A percentile compares a stretch with the other conserved stretches of the same genome.
phyloP scores from a whole-genome alignment of 2,888 invertebrate genomes.

The Rhopalosiphum nymphaeae region DNA sequence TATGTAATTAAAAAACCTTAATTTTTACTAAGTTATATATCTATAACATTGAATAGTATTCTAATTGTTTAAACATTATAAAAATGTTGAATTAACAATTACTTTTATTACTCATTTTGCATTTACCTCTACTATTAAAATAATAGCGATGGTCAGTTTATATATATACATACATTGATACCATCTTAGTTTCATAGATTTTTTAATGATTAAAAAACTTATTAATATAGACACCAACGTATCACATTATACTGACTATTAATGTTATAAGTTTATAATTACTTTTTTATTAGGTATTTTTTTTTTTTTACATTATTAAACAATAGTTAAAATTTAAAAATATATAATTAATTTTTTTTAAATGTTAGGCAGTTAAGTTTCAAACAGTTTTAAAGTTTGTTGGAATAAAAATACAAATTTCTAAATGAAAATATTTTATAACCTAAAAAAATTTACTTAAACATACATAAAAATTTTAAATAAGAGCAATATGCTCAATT shows the following conservation, averaged over 20 bases:
- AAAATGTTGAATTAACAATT: background rate
- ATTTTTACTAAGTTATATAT: background rate
- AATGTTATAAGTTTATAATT: background rate
- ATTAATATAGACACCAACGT: background rate
- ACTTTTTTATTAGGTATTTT: constrained; percentile 1
- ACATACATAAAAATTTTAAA: background rate
- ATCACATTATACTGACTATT: background rate
- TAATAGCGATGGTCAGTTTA: background rate
- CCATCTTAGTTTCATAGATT: background rate
- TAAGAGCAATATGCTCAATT: background rate
- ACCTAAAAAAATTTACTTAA: background rate
- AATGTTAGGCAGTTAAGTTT: background rate
- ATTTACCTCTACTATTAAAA: background rate
- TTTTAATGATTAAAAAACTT: background rate
- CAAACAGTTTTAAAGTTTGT: background rate
- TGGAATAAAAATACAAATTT: background rate
- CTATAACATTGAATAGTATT: background rate
- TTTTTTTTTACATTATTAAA: background rate
- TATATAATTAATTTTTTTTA: background rate
- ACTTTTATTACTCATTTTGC: background rate
- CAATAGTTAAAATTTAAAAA: background rate
- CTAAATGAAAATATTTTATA: too few relatives aligned
- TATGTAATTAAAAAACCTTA: background rate
- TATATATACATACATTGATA: background rate
- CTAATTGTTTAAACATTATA: background rate